Percentiles rank a stretch among this genome's conserved stretches.
Evolutionary conservation across 1,140 invertebrate genomes (phyloP).

Genomic region (Lepidurus apus): DNA sequence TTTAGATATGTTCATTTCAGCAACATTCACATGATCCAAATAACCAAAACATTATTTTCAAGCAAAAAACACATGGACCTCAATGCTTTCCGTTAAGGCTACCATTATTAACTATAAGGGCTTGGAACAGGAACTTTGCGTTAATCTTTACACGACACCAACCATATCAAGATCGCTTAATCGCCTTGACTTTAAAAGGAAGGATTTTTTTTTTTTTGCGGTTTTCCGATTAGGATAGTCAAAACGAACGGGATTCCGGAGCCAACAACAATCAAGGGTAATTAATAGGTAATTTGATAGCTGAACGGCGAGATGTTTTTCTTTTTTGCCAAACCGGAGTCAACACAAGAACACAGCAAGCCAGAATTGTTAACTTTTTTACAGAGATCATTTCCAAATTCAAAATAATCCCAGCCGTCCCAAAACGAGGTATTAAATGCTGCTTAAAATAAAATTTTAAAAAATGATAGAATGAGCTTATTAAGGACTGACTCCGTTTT

Average conservation of each 20-base stretch:
- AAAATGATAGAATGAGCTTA: neutral
- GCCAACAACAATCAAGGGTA: neutral
- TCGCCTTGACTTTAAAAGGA: neutral
- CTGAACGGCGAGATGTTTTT: neutral
- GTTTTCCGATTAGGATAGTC: neutral
- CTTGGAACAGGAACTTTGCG: slow-evolving; percentile 21
- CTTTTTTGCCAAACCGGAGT: neutral
- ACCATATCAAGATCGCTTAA: neutral
- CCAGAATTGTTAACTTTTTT: neutral
- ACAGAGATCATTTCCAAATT: neutral
- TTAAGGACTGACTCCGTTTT: neutral
- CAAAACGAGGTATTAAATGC: neutral
- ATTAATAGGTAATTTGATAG: neutral
- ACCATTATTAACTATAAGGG: slow-evolving; percentile 20
- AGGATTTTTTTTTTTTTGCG: neutral
- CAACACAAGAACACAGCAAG: neutral
- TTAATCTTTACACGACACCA: slow-evolving; percentile 14
- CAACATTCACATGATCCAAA: neutral
- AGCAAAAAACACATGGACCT: neutral
- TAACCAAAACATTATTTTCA: slow-evolving; percentile 4
- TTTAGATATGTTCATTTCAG: slow-evolving; percentile 16
- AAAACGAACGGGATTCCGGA: neutral
- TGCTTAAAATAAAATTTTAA: neutral
- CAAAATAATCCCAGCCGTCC: neutral
- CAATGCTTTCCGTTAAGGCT: slow-evolving; percentile 6